phyloP scores from a whole-genome alignment of 2,113 vertebrate species.

The Atherinomorus stipes region DNA sequence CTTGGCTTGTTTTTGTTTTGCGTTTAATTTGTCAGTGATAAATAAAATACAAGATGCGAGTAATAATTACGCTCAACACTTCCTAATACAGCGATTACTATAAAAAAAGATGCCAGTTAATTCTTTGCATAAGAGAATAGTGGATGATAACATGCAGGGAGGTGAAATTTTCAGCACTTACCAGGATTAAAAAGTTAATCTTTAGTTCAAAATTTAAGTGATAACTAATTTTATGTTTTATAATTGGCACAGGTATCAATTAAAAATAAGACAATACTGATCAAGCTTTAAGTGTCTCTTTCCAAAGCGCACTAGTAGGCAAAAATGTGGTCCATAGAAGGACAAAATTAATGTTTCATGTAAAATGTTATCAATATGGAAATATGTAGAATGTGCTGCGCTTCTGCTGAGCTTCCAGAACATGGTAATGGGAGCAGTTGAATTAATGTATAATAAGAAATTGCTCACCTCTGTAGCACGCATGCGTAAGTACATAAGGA shows the following conservation, averaged over 20 bases:
- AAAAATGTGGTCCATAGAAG: neutral
- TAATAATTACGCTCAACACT: neutral
- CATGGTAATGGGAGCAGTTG: neutral
- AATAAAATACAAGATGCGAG: neutral
- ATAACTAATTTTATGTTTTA: neutral
- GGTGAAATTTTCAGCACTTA: neutral
- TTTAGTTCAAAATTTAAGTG: too few relatives aligned
- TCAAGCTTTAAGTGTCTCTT: neutral
- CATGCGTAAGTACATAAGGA: neutral
- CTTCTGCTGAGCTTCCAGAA: neutral
- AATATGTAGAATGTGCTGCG: neutral
- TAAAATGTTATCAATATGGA: slow-evolving; percentile 5
- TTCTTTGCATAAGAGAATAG: slow-evolving; percentile 23
- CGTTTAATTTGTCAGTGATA: neutral
- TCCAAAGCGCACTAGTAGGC: neutral
- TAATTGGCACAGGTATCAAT: neutral
- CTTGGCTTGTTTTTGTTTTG: neutral
- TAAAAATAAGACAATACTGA: neutral
- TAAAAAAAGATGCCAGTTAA: neutral
- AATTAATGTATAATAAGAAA: too few relatives aligned
- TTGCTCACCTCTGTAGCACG: too few relatives aligned
- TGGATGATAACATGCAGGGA: neutral
- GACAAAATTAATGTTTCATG: slow-evolving; percentile 3
- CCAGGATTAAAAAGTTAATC: too few relatives aligned
- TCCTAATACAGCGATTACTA: neutral